These are phyloP conservation scores for Amphimedon queenslandica DNA, from an alignment of 37 sponge, comb jelly and placozoan species.

Conservation along the genomic window DNA sequence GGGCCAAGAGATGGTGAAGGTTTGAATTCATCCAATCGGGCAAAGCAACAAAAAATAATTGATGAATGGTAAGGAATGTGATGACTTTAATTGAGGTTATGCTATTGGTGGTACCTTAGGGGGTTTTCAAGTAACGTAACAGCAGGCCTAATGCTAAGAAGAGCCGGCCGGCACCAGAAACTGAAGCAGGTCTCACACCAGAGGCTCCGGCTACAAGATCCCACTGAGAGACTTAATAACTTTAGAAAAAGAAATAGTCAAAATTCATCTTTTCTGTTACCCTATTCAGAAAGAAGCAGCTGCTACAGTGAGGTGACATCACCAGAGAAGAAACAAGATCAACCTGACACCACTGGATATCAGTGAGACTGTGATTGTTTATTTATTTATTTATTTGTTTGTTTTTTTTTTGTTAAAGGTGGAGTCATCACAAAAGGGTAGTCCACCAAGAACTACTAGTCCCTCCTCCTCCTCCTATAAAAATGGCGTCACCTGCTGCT, in stretches of 20 bases:
- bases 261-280: no score
- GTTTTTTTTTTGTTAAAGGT: not conserved
- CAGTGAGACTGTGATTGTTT: no score
- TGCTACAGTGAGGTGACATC: no score
- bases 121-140: conserved; percentile 18
- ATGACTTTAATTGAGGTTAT: no score
- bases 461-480: not conserved
- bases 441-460: not conserved
- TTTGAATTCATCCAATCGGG: no score
- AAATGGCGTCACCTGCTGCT: not conserved
- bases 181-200: not conserved
- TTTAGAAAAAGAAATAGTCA: no score
- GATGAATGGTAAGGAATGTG: no score
- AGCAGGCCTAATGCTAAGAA: conserved; percentile 32
- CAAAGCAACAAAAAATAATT: no score
- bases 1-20: no score
- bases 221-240: conserved; percentile 13
- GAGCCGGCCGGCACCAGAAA: conserved; percentile 30
- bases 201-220: conserved; percentile 16
- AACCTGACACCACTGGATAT: not conserved
- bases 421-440: conserved; percentile 1
- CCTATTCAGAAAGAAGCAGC: no score
- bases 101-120: no score
- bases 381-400: no score
- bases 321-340: not conserved